phyloP scores from a whole-genome alignment of 2,888 invertebrate species.

The Molorchus minor region DNA sequence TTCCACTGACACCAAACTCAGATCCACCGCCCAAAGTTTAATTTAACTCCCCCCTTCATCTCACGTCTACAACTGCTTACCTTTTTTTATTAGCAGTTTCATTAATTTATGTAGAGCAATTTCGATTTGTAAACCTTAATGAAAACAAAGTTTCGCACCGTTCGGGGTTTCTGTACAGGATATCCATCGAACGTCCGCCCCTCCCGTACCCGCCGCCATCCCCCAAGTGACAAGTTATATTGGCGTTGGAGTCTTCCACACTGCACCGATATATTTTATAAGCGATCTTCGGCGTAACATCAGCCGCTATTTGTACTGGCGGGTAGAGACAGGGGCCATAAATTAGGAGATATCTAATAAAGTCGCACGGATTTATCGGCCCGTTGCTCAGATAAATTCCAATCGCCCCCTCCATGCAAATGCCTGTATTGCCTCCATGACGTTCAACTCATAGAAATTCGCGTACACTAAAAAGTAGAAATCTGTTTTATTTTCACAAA shows the following conservation, averaged over 20 bases:
- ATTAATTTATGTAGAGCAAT: constrained; percentile 44
- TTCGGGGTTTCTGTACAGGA: constrained; percentile 27
- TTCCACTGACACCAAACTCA: neutral
- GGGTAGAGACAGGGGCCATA: constrained; percentile 61
- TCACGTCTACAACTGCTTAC: constrained; percentile 31
- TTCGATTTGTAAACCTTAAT: constrained; percentile 45
- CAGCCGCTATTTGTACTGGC: constrained; percentile 58
- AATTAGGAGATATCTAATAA: constrained; percentile 65
- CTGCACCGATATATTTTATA: constrained; percentile 53
- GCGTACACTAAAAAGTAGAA: neutral
- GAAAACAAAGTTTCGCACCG: constrained; percentile 44
- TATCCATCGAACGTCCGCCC: constrained; percentile 18
- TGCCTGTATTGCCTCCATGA: constrained; percentile 43
- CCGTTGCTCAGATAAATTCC: constrained; percentile 61
- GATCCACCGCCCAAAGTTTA: constrained; percentile 1
- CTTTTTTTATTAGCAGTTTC: constrained; percentile 40
- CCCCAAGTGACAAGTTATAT: constrained; percentile 44
- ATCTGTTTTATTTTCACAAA: too few species aligned
- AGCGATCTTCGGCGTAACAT: constrained; percentile 54
- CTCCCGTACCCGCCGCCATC: constrained; percentile 3
- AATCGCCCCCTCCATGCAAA: constrained; percentile 60
- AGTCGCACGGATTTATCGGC: constrained; percentile 63
- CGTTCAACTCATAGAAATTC: constrained; percentile 16
- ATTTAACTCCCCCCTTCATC: constrained; percentile 1
- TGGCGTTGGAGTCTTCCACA: constrained; percentile 46